Base-by-base conservation (phyloP, 2,888 invertebrate species). In the Lochmaea crataegi region DNA sequence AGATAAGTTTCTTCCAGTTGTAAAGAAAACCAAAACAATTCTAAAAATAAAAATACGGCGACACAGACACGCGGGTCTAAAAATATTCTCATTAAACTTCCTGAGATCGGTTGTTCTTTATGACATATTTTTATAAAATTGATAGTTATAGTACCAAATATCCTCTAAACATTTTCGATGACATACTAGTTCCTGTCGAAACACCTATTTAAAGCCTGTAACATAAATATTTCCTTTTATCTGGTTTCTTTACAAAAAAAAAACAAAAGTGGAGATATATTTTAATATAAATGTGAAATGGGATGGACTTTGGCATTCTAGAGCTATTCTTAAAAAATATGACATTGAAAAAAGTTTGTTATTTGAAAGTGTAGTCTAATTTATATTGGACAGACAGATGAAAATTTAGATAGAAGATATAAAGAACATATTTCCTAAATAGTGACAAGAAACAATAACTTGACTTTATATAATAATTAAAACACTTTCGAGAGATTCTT, bases 121-220 rank as follows among this genome's bases (percentile, higher is more conserved):
- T 65, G 70, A 70, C 64, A 70, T 70, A 70, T 70, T 70, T 70
- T 65, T 65, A 64, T 70, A 56, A 63, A 70, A 70, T 18, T 70
- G 70, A 70, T 65, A 70, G 64, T 64, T 70, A 70, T 70, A 65
- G 64, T 74, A 71, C 74, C 60, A 64, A 65, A 53, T 71, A 74
- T 71, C 71, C 65, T 45, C 42, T 41, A 51, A 74, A 65, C 72
- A 69, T 68, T 69, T 63, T 16, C 69, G 75, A 63, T 72, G 75
- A 75, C 72, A 72, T 69, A 72, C 72, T 69, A 66, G 72, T 75
- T 75, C 75, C 75, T 75, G 75, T 64, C 63, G 2, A 38, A 51
- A 68, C 65, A 71, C 51, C 65, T 74, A 74, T 74, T 74, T 71
- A 69, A 65, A 73, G 66, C 61, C 41, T 53, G 14, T 58, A 72